These are phyloP conservation scores for Carpatolechia fugitivella DNA, from an alignment of 2,888 invertebrate species.

Conservation along the genomic window DNA sequence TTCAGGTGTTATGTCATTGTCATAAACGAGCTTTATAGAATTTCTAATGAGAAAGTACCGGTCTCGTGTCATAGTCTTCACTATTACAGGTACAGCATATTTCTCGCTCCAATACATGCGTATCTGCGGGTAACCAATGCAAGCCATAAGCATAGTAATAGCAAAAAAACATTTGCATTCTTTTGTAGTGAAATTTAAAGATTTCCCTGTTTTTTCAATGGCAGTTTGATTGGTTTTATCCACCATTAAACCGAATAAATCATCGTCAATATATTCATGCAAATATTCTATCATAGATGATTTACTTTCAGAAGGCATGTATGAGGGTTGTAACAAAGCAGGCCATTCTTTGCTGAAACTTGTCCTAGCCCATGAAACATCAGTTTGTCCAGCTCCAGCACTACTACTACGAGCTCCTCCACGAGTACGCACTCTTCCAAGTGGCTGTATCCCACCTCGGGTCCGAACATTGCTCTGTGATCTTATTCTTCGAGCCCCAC, in stretches of 20 bases:
- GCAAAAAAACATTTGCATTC: constrained; percentile 17
- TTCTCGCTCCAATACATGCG: constrained; percentile 19
- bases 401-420: not conserved
- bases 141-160: constrained; percentile 15
- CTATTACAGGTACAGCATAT: constrained; percentile 17
- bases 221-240: not conserved
- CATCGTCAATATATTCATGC: not conserved
- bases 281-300: not conserved
- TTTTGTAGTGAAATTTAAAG: constrained; percentile 9
- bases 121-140: constrained; percentile 12
- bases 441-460: not conserved
- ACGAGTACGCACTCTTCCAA: not conserved
- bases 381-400: not conserved
- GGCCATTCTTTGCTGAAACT: not conserved
- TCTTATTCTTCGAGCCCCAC: not conserved
- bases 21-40: constrained; percentile 20
- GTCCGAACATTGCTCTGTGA: not conserved
- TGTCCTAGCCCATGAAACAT: not conserved
- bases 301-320: not conserved
- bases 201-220: not conserved
- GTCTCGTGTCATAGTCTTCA: constrained; percentile 17
- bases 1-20: constrained; percentile 18
- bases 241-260: not conserved
- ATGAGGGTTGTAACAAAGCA: not conserved
- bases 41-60: constrained; percentile 12